phyloP scores from a whole-genome alignment of 1,140 invertebrate species.

The Drosophila neocordata region DNA sequence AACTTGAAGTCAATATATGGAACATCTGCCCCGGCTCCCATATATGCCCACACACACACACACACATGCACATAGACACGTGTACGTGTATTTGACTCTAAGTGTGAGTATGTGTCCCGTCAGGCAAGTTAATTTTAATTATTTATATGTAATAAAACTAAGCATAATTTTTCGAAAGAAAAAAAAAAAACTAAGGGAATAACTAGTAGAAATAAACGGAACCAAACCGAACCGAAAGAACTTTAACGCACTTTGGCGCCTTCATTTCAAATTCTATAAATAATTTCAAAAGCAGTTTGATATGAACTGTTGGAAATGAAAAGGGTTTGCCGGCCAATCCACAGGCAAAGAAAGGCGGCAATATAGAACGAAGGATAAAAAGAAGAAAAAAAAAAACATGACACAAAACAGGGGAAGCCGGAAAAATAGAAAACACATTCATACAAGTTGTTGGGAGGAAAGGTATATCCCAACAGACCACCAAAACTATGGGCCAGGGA shows the following conservation, averaged over 20 bases:
- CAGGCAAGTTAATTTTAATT: constrained; percentile 56
- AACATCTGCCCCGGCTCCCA: constrained; percentile 51
- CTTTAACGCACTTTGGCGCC: constrained; percentile 40
- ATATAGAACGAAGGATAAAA: neutral
- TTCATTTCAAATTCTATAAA: constrained; percentile 78
- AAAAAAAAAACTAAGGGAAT: constrained; percentile 13
- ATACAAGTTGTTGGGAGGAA: constrained; percentile 70
- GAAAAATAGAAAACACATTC: constrained; percentile 71
- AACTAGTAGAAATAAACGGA: constrained; percentile 4
- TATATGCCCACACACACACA: too few relatives aligned
- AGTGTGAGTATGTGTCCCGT: constrained; percentile 11
- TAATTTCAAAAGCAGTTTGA: constrained; percentile 74
- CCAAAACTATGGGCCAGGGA: neutral
- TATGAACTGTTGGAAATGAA: constrained; percentile 43
- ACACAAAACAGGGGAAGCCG: constrained; percentile 29
- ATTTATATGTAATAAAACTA: constrained; percentile 72
- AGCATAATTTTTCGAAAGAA: constrained; percentile 57
- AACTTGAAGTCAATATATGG: constrained; percentile 23
- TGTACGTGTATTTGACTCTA: neutral
- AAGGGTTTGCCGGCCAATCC: constrained; percentile 14
- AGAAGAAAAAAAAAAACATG: neutral
- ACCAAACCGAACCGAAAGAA: constrained; percentile 7
- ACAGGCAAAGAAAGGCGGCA: neutral
- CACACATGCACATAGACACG: too few relatives aligned
- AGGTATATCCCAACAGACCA: constrained; percentile 15